phyloP scores from a whole-genome alignment of 2,888 invertebrate genomes.

The Euclidia mi region DNA sequence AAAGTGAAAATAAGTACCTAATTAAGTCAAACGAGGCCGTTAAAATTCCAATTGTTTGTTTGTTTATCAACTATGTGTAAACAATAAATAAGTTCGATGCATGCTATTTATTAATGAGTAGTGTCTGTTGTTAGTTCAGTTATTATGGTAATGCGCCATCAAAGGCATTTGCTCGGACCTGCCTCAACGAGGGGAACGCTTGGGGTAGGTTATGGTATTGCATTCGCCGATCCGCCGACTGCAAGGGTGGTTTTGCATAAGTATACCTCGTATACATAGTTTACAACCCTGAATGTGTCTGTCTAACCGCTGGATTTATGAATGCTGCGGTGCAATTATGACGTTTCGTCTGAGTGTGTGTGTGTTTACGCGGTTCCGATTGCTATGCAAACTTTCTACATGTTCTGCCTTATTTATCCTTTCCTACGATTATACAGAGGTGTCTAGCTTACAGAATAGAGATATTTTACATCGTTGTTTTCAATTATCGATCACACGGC shows the following conservation, averaged over 20 bases:
- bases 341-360: slow-evolving; percentile 64
- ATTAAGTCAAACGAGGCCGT: slow-evolving; percentile 39
- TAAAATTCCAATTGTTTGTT: slow-evolving; percentile 45
- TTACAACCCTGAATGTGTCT: slow-evolving; percentile 77
- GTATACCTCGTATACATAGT: slow-evolving; percentile 74
- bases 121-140: slow-evolving; percentile 61
- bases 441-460: slow-evolving; percentile 8
- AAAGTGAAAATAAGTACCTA: slow-evolving; percentile 26
- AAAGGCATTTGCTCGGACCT: slow-evolving; percentile 83
- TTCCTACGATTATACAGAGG: not conserved
- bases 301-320: slow-evolving; percentile 83
- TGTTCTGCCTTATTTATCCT: slow-evolving; percentile 24
- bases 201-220: slow-evolving; percentile 87
- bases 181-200: slow-evolving; percentile 83
- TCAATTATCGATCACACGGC: slow-evolving; percentile 59
- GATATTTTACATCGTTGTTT: slow-evolving; percentile 34
- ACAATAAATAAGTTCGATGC: slow-evolving; percentile 41
- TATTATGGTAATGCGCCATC: slow-evolving; percentile 84
- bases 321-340: slow-evolving; percentile 81
- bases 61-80: slow-evolving; percentile 49
- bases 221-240: slow-evolving; percentile 81
- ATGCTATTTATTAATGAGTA: slow-evolving; percentile 62
- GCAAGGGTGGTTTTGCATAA: slow-evolving; percentile 86
- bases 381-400: slow-evolving; percentile 42
- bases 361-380: slow-evolving; percentile 53